Evolutionary conservation across 1,140 invertebrate genomes (phyloP).

Genomic region (Hypothenemus hampei): DNA sequence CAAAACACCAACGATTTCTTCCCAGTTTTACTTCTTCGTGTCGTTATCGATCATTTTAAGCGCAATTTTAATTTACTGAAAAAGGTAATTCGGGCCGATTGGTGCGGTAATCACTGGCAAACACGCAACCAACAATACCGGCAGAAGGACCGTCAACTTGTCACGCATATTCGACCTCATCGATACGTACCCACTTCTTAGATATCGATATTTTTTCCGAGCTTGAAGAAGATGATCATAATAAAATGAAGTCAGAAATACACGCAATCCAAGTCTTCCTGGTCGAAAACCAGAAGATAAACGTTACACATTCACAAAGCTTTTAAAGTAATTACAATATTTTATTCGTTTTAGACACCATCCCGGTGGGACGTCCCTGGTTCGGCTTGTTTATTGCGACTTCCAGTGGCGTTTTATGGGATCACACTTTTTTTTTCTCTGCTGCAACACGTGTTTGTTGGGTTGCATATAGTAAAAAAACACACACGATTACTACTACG

Average conservation of each 20-base stretch:
- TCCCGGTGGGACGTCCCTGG: conserved; percentile 10
- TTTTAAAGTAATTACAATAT: conserved; percentile 12
- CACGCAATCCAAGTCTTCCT: no score
- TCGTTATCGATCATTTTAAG: not conserved
- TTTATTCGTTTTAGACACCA: conserved; percentile 5
- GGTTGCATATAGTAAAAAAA: no score
- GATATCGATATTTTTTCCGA: no score
- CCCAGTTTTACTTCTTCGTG: no score
- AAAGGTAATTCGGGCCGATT: conserved; percentile 1
- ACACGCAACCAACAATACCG: no score
- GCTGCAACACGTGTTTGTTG: conserved; percentile 4
- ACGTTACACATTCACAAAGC: no score
- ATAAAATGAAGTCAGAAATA: no score
- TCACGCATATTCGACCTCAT: conserved; percentile 1
- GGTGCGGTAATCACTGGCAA: not conserved
- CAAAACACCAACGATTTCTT: no score
- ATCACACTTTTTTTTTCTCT: not conserved
- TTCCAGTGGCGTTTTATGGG: conserved; percentile 18
- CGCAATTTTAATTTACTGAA: conserved; percentile 5
- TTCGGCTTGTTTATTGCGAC: conserved; percentile 18
- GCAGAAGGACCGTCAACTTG: not conserved
- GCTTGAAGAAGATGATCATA: no score
- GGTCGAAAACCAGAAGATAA: no score
- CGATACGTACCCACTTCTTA: no score
- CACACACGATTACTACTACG: no score